Evolutionary conservation across 2,797 vertebrate genomes (phyloP), one percentile per base, ranked within the genome.

Genomic region (Perodicticus potto): DNA sequence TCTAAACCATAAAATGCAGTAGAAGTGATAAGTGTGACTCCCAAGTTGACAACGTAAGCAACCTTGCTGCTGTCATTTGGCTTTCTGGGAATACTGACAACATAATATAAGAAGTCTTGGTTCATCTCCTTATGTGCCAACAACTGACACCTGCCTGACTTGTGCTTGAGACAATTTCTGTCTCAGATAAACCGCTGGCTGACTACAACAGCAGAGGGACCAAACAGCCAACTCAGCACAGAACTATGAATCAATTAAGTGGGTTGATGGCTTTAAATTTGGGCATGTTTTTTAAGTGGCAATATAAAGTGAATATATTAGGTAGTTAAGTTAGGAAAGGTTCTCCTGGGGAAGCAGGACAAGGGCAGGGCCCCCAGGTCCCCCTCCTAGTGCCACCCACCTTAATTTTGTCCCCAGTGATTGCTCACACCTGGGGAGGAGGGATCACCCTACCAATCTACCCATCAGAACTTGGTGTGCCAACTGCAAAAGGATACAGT

Each of bases 141-240:
- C 22, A 92, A 27, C n/a, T 43, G n/a, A 70, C 12, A 65, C 14
- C n/a, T 63, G 29, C 67, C 45, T 92, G 43, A 83, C 45, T 55
- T 27, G 34, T 86, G 72, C 82, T 77, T 57, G 53, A 91, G 72
- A 91, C 13, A 43, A 43, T 78, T 37, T 91, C 77, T 90, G 45
- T 2, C 45, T 37, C 27, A 83, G 19, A 84, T 17, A 40, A 91
- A 87, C 43, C 20, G 91, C 22, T 40, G 91, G 77, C 88, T 88
- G 77, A 93, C 65, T 73, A 93, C 0, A 96, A 72, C 14, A 87
- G 63, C 10, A 87, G 57, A 78, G 27, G 55, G 86, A 86, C 25
- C 49, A 86, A 91, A 69, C 23, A 94, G 74, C 55, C 70, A 90
- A 92, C 14, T 43, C 22, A 92, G 65, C 27, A 76, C n/a, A 95